Evolutionary conservation across 2,888 invertebrate genomes (phyloP).

Genomic region (Cataglyphis cursor): DNA sequence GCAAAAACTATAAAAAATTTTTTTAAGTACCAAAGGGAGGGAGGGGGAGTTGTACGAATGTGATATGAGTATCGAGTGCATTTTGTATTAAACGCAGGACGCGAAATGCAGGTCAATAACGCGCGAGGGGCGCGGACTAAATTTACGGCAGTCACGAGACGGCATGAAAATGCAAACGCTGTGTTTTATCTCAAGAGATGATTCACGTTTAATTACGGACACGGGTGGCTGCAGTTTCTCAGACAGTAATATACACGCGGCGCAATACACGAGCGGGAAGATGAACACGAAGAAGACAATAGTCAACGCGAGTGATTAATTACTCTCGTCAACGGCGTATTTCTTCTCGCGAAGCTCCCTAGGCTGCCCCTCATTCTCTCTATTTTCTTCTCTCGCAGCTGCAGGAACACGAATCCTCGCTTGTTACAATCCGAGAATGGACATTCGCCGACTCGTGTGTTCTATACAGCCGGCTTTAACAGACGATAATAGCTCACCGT

Average conservation of each 20-base stretch:
- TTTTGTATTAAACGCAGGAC: not conserved
- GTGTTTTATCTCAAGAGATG: conserved; percentile 14
- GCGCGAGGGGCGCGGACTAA: not conserved
- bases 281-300: conserved; percentile 39
- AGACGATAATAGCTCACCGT: conserved; percentile 57
- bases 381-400: not conserved
- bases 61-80: not conserved
- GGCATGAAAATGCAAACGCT: conserved; percentile 18
- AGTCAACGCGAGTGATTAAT: conserved; percentile 50
- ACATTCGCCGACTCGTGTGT: conserved; percentile 51
- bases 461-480: conserved; percentile 17
- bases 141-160: conserved; percentile 21
- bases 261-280: not conserved
- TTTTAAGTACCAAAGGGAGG: too few relatives aligned
- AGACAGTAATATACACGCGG: conserved; percentile 4
- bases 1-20: too few relatives aligned
- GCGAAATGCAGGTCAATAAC: conserved; percentile 12
- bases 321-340: conserved; percentile 14
- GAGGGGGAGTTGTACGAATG: too few relatives aligned
- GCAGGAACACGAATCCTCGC: conserved; percentile 46
- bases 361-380: not conserved
- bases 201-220: conserved; percentile 46
- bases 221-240: conserved; percentile 15
- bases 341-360: not conserved
- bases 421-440: conserved; percentile 58